Base-by-base conservation (phyloP, 2,113 vertebrate species). In the Tyrannus savana region DNA sequence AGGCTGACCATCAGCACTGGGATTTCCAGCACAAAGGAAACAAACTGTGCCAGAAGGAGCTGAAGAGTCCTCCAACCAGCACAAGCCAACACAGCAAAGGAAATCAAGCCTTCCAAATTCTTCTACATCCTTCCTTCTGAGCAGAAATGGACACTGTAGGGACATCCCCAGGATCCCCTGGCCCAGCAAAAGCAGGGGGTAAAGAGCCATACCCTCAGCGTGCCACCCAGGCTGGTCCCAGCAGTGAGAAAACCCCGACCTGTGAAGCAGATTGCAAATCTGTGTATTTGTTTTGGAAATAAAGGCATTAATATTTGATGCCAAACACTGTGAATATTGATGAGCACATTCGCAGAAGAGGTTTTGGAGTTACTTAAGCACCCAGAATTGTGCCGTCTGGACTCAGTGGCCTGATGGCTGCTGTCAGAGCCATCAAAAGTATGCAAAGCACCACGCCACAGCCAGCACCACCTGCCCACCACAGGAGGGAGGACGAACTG, bases 251-350 rank as follows among this genome's bases (percentile, higher is more conserved):
- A 94, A 77, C 42, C 46, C 52, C 30, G 21, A 49, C n/a, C 75
- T 4, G 42, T 3, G 41, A 49, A 44, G 71, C 6, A 0, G 85
- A 44, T 16, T 74, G 88, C 85, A 86, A 95, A 94, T 95, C 96
- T 83, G 67, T 55, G 85, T 88, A n/a, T 93, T 95, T 94, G 92
- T 92, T 96, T 94, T 84, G 94, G 92, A 96, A 92, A 94, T 80
- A 88, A 95, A 90, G 79, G 55, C 96, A 90, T 88, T 85, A 93
- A 93, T 84, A 77, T 91, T 90, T 93, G 63, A 95, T 86, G 83
- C 75, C 85, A 78, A 90, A 88, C 90, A 58, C 15, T 53, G 7
- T 87, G 90, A 90, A 93, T 97, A 94, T 88, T 88, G 94, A 95
- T 77, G 88, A 93, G 55, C 55, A 39, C 7, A 0, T 56, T 93